Evolutionary conservation across 92 coral and sea anemone species (phyloP).

Genomic region (Galaxea fascicularis): DNA sequence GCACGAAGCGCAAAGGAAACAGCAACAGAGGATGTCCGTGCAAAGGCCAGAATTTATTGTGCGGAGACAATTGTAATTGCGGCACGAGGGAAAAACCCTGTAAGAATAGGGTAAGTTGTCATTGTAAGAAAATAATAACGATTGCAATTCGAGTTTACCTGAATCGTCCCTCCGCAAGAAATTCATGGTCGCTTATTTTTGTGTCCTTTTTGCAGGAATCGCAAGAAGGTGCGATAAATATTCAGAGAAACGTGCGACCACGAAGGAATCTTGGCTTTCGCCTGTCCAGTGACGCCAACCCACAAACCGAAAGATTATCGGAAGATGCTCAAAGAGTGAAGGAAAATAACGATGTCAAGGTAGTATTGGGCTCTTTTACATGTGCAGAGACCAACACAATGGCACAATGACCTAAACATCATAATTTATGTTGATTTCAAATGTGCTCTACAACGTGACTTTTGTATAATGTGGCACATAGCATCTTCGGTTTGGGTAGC

Average conservation of each 20-base stretch:
- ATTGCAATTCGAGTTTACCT: constrained; percentile 11
- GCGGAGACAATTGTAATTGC: constrained; percentile 16
- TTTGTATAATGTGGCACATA: constrained; percentile 6
- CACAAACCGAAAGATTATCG: constrained; percentile 18
- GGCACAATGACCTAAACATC: constrained; percentile 6
- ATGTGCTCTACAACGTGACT: constrained; percentile 10
- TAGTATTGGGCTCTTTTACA: not conserved
- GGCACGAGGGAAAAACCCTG: constrained; percentile 5
- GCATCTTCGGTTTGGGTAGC: constrained; percentile 16
- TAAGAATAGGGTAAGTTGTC: constrained; percentile 10
- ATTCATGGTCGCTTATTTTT: constrained; percentile 18
- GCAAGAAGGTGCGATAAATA: constrained; percentile 6
- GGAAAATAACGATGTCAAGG: constrained; percentile 3
- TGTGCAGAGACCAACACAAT: not conserved
- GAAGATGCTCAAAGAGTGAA: constrained; percentile 18
- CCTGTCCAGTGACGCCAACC: constrained; percentile 7
- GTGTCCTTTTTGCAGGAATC: constrained; percentile 8
- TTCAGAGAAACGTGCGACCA: constrained; percentile 3
- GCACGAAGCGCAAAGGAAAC: constrained; percentile 16
- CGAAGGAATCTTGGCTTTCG: constrained; percentile 10
- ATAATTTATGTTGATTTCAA: constrained; percentile 6
- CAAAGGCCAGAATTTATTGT: constrained; percentile 15
- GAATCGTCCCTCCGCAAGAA: constrained; percentile 11
- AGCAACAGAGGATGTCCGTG: constrained; percentile 17
- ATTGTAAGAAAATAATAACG: constrained; percentile 8